Evolutionary conservation across 2,797 vertebrate genomes (phyloP), one percentile per base, ranked within the genome.

Genomic region (Hoplostethus atlanticus): DNA sequence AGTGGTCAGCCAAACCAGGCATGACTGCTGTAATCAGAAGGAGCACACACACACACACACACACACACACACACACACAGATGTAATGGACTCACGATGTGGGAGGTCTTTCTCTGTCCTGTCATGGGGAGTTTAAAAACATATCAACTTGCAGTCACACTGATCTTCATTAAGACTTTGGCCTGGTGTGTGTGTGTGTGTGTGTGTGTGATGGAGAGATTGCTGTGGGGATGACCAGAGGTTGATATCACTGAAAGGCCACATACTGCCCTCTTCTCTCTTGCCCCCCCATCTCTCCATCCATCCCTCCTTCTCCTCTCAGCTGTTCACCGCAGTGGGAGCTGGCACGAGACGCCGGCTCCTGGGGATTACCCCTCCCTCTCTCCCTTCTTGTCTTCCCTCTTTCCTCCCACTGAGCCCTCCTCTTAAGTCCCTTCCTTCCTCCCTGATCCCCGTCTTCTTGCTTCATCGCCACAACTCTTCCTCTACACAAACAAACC

Each of bases 371-470:
- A 88, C 73, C 72, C 79, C 79, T 79, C 68, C 75, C 64, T 81
- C 64, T 77, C 79, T 81, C 69, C 73, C 73, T 80, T 82, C 77
- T 84, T 76, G 80, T 88, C 86, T 84, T 79, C 69, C 65, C 80
- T 71, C 59, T 84, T 88, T 93, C 89, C 85, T 86, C 68, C 87
- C 76, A 56, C 86, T 86, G 86, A 87, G 87, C 89, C 70, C 76
- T 82, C 70, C 60, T 81, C 69, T 21, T 89, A 88, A 92, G 85
- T 88, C 87, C 81, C 79, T 90, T 93, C 87, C 86, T 91, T 92
- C 87, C 90, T 87, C 80, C 75, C 79, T 89, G 78, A 90, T 90
- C 87, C 89, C 34, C 36, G 76, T 83, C 73, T 81, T 77, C 80
- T 90, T 85, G 89, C 84, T 90, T 85, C 87, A 88, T 84, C 75